Evolutionary conservation across 92 coral and sea anemone genomes (phyloP).

Genomic region (Diadumene lineata): DNA sequence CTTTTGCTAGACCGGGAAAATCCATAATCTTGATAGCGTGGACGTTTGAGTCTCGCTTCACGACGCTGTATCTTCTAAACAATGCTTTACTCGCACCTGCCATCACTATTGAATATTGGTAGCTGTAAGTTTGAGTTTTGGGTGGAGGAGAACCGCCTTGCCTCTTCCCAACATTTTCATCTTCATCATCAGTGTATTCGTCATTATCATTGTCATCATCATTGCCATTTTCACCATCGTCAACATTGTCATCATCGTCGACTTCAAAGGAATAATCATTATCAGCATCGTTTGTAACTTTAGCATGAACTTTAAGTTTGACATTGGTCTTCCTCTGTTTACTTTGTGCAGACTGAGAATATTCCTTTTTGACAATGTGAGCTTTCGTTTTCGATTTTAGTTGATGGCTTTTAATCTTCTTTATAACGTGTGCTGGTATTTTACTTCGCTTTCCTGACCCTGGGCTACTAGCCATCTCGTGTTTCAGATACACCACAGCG

Average conservation of each 20-base stretch:
- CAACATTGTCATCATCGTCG: neutral
- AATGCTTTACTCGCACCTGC: neutral
- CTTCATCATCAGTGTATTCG: neutral
- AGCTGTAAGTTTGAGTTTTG: neutral
- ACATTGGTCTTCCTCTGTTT: neutral
- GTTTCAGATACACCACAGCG: constrained; percentile 65
- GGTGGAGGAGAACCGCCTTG: neutral
- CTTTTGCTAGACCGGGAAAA: constrained; percentile 28
- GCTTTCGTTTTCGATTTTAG: neutral
- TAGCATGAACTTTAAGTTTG: neutral
- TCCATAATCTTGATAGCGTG: constrained; percentile 56
- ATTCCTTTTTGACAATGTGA: neutral
- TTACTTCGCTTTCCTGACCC: neutral
- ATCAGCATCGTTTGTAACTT: neutral
- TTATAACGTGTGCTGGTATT: neutral
- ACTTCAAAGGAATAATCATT: too few relatives aligned
- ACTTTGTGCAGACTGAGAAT: neutral
- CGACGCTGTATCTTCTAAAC: constrained; percentile 11
- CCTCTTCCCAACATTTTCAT: neutral
- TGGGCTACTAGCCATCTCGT: constrained; percentile 15
- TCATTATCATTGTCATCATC: neutral
- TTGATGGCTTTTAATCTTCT: neutral
- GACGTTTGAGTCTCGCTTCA: constrained; percentile 34
- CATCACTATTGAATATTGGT: constrained; percentile 56
- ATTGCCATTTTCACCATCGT: neutral